Base-by-base conservation (phyloP, 2,113 vertebrate genomes). In the Crypturellus undulatus region DNA sequence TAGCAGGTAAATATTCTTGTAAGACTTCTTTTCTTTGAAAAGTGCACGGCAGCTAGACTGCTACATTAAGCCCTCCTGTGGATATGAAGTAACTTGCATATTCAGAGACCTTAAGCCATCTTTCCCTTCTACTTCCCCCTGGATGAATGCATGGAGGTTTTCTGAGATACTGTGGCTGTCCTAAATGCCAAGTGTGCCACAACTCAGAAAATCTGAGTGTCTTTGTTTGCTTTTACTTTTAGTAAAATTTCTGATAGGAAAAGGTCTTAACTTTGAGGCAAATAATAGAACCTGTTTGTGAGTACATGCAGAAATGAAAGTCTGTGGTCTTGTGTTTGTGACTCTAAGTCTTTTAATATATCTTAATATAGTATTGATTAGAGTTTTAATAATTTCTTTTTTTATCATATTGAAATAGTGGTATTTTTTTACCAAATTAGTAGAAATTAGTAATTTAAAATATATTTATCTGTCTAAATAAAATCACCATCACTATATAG, bases 1-100 rank as follows among this genome's bases (percentile, higher is more conserved):
- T 17, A 98, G 97, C 92, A 98, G 98, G 99, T 94, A 90, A 94
- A 51, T 28, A 43, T 6, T 42, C 28, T 22, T 82, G 8, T 40
- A 83, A 68, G 65, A 49, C 21, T 98, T 59, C 97, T 99, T 52
- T 69, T 25, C 54, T 47, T 76, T 43, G 19, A 1, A 18, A 62
- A 58, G 10, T 13, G 12, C 24, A 19, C 34, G 34, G 26, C 25
- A 43, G 34, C 38, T 62, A 58, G 49, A 77, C 64, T 38, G 45
- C 51, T 72, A 22, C 22, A 18, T 47, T 60, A 82, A 77, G 75
- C 5, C 16, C 11, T 64, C 32, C 19, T 6, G 24, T 67, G 45
- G 42, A 16, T 71, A 4, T 60, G 45, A 72, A 77, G 32, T 34
- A 63, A 72, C 26, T 30, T 81, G 19, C 3, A 1, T 9, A 10